A percentile compares a stretch with the other conserved stretches of the same genome.
Conservation (phyloP, 2,797 vertebrate genomes). For the Eurystomus glaucurus region DNA sequence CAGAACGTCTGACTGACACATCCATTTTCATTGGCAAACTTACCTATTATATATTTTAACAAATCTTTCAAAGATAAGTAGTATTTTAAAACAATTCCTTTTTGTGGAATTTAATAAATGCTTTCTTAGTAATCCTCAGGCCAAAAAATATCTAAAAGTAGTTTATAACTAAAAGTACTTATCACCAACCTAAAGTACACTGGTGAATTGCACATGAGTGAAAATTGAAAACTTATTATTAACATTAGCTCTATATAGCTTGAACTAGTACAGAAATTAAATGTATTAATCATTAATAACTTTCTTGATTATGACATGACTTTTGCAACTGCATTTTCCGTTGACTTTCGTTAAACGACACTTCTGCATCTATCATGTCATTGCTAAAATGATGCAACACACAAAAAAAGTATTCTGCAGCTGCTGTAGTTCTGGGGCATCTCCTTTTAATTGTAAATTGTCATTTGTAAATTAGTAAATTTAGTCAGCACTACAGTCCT, state of each 20-base stretch:
- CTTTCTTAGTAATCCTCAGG: neutral
- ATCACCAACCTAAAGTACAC: neutral
- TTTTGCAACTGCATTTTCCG: neutral
- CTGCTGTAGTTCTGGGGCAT: neutral
- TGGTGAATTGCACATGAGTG: neutral
- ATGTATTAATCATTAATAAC: neutral
- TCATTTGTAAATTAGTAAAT: neutral
- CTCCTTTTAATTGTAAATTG: neutral
- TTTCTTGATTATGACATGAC: neutral
- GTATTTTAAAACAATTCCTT: neutral
- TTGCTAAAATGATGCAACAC: neutral
- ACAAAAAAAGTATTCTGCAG: neutral
- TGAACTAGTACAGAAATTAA: neutral
- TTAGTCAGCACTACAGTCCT: neutral
- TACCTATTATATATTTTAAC: slow-evolving; percentile 1
- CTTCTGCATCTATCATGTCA: neutral
- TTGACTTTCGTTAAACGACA: neutral
- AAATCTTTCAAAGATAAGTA: neutral
- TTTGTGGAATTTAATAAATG: neutral
- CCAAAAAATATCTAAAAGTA: neutral
- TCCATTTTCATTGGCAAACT: neutral
- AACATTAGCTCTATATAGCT: neutral
- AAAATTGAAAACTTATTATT: neutral
- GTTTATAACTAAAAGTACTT: neutral
- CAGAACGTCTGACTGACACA: neutral